Evolutionary conservation across 2,888 invertebrate genomes (phyloP).

Genomic region (Hesperia comma): DNA sequence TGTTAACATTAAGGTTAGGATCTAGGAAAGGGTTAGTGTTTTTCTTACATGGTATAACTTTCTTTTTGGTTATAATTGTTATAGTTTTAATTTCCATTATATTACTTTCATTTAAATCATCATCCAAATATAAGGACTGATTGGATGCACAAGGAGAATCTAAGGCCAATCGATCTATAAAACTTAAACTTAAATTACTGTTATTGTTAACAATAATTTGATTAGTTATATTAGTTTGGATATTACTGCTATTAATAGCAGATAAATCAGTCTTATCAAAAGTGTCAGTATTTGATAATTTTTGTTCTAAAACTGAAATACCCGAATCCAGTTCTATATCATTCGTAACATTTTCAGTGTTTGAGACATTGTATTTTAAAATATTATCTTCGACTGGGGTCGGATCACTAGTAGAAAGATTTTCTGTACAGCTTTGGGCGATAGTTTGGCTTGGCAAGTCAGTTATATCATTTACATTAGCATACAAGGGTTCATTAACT

Average conservation of each 20-base stretch:
- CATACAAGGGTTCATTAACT: slow-evolving; percentile 55
- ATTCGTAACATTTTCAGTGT: slow-evolving; percentile 35
- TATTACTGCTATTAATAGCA: slow-evolving; percentile 56
- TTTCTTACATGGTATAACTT: slow-evolving; percentile 55
- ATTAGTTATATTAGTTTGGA: slow-evolving; percentile 67
- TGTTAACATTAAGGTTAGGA: slow-evolving; percentile 56
- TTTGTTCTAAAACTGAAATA: slow-evolving; percentile 66
- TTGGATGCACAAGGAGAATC: slow-evolving; percentile 71
- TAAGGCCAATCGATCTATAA: slow-evolving; percentile 74
- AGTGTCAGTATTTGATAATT: slow-evolving; percentile 52
- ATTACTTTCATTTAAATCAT: slow-evolving; percentile 80
- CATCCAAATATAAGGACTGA: slow-evolving; percentile 73
- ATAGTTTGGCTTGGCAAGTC: neutral
- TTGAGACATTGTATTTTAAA: slow-evolving; percentile 24
- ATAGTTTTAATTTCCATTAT: slow-evolving; percentile 83
- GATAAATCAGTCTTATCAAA: slow-evolving; percentile 48
- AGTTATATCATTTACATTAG: slow-evolving; percentile 48
- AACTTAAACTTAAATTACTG: slow-evolving; percentile 71
- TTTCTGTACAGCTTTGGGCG: neutral
- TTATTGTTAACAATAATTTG: slow-evolving; percentile 69
- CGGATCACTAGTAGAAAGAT: slow-evolving; percentile 13
- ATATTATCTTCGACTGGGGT: slow-evolving; percentile 21
- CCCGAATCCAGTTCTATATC: slow-evolving; percentile 60
- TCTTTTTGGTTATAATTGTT: slow-evolving; percentile 76
- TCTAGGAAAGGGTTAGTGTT: slow-evolving; percentile 78